Percentiles rank a stretch among this genome's conserved stretches.
phyloP scores from a whole-genome alignment of 1,140 invertebrate genomes.

The Brachionus paranguensis region DNA sequence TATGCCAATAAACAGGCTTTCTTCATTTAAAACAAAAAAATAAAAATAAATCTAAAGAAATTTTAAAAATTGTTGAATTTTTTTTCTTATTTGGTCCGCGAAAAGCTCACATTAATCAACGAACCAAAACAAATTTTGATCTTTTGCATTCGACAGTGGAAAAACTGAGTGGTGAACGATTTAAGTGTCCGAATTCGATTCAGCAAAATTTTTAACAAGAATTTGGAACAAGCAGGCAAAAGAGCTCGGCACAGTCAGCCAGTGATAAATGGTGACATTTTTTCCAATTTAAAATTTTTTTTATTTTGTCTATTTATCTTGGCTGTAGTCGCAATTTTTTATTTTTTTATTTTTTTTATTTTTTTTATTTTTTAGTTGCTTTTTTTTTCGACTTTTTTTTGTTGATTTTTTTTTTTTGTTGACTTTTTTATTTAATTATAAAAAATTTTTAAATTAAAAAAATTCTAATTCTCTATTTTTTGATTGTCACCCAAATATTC shows the following conservation, averaged over 20 bases:
- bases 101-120: neutral
- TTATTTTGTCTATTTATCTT: neutral
- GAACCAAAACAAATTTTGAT: neutral
- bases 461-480: conserved; percentile 17
- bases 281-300: neutral
- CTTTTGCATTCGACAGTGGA: neutral
- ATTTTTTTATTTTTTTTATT: neutral
- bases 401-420: neutral
- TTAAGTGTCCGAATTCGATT: neutral
- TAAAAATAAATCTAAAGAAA: neutral
- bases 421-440: neutral
- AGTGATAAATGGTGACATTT: neutral
- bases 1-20: neutral
- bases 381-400: neutral
- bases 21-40: neutral
- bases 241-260: neutral
- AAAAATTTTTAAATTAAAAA: neutral
- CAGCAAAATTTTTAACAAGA: neutral
- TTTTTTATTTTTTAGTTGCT: neutral
- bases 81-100: neutral
- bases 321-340: neutral
- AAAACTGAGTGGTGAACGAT: neutral
- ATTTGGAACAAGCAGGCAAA: neutral
- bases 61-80: neutral
- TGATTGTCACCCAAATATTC: neutral